Percentiles rank a stretch among this genome's conserved stretches.
phyloP scores from a whole-genome alignment of 2,113 vertebrate species.

The Poicephalus meyeri region DNA sequence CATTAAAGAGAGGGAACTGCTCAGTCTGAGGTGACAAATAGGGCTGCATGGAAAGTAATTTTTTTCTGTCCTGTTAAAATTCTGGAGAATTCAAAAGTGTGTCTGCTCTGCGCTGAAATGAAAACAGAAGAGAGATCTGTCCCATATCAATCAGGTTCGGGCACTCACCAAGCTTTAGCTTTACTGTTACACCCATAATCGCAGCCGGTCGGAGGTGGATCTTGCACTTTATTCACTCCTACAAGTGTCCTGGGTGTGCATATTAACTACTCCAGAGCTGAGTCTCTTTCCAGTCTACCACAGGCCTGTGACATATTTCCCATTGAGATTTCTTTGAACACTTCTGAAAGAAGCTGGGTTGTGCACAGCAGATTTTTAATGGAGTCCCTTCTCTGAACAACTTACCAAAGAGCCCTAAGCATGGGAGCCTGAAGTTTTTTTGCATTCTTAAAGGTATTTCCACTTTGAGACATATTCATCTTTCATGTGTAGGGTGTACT shows the following conservation, averaged over 20 bases:
- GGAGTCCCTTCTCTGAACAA: background rate
- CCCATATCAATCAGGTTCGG: background rate
- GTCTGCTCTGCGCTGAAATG: background rate
- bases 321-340: background rate
- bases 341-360: background rate
- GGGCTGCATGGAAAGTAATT: background rate
- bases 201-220: background rate
- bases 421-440: background rate
- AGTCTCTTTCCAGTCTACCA: background rate
- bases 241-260: fast-evolving
- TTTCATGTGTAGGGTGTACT: background rate
- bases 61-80: background rate
- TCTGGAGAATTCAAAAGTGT: background rate
- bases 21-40: background rate
- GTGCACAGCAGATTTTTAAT: background rate
- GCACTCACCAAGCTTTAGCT: background rate
- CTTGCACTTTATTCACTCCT: background rate
- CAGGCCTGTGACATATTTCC: background rate
- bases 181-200: background rate
- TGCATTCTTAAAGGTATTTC: background rate
- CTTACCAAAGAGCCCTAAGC: background rate
- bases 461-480: background rate
- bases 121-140: background rate
- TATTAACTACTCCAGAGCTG: background rate
- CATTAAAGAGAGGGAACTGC: background rate